Percentiles rank a stretch among this genome's conserved stretches.
Evolutionary conservation across 1,140 invertebrate species (phyloP).

Genomic region (Lepidurus packardi): DNA sequence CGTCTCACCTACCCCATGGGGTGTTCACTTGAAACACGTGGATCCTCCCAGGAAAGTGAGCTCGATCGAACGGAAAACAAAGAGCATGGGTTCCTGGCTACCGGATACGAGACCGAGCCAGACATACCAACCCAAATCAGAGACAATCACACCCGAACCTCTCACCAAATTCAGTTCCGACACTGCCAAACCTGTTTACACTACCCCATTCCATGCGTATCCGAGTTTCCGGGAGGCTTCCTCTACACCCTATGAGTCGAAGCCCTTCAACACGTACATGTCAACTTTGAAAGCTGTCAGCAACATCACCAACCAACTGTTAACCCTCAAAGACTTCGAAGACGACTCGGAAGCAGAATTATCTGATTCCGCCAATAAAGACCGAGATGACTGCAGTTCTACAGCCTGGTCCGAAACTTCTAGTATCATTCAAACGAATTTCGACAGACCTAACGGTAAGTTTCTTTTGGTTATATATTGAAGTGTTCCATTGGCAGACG

Average conservation of each 20-base stretch:
- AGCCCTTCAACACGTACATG: not conserved
- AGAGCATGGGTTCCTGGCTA: not conserved
- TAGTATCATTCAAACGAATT: not conserved
- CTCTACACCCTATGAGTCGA: not conserved
- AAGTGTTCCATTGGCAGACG: too few species aligned
- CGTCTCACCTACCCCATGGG: slow-evolving; percentile 18
- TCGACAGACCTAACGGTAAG: not conserved
- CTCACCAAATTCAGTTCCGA: not conserved
- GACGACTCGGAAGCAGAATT: not conserved
- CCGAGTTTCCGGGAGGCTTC: not conserved
- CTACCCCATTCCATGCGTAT: not conserved
- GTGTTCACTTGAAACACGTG: slow-evolving; percentile 30
- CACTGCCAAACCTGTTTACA: not conserved
- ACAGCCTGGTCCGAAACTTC: slow-evolving; percentile 1
- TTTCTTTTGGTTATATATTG: not conserved
- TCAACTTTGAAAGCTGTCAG: not conserved
- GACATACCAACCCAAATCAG: not conserved
- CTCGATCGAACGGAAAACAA: not conserved
- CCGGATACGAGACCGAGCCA: not conserved
- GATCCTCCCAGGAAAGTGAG: slow-evolving; percentile 19
- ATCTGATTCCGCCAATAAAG: not conserved
- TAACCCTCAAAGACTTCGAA: not conserved
- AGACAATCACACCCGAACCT: not conserved
- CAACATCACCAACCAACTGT: not conserved
- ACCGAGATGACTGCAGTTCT: not conserved